Evolutionary conservation across 2,113 vertebrate species (phyloP).

Genomic region (Halcyon malimbica): DNA sequence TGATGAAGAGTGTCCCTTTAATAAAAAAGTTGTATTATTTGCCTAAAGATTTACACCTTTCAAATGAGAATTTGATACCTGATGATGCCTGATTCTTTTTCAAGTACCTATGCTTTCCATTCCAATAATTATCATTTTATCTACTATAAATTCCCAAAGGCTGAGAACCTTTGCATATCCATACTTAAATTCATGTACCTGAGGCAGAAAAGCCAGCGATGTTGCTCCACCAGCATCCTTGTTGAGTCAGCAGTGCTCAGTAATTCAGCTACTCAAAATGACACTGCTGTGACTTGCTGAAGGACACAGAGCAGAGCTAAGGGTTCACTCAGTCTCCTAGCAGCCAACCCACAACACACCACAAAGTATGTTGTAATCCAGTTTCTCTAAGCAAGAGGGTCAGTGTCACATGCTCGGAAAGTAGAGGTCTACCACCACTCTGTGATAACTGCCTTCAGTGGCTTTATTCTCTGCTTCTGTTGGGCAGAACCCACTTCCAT

Average conservation of each 20-base stretch:
- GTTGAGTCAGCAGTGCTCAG: neutral
- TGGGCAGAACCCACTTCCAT: neutral
- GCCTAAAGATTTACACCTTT: neutral
- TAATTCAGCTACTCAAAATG: neutral
- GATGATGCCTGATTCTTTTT: neutral
- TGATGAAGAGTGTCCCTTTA: neutral
- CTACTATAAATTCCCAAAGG: neutral
- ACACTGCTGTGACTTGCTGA: neutral
- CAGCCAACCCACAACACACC: neutral
- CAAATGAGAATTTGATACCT: neutral
- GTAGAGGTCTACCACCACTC: neutral
- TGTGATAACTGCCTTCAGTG: neutral
- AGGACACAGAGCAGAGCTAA: neutral
- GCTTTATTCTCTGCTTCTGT: neutral
- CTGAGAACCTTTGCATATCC: neutral
- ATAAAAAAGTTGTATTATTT: neutral
- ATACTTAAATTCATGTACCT: neutral
- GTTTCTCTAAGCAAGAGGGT: neutral
- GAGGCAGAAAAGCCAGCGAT: neutral
- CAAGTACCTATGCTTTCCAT: neutral
- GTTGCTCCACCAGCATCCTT: neutral
- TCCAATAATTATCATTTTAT: neutral
- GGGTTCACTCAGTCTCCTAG: neutral
- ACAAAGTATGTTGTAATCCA: neutral
- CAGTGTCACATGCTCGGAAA: neutral